Conservation (phyloP, 2,797 vertebrate species). For the Lagocephalus sceleratus region DNA sequence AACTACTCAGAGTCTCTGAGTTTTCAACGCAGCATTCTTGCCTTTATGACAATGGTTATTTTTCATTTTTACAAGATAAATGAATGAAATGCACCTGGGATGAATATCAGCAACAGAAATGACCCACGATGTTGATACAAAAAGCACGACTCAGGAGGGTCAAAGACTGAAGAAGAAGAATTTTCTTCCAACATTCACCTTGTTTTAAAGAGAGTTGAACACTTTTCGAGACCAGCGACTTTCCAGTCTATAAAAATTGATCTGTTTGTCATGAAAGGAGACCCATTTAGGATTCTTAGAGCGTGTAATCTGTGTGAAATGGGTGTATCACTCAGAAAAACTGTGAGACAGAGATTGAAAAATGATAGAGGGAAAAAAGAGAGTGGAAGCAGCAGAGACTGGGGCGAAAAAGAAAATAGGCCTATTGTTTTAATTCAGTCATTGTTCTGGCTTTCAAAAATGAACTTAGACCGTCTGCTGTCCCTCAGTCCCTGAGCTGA, state of each 20-base stretch:
- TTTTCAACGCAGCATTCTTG: slow-evolving; percentile 12
- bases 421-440: slow-evolving; percentile 66
- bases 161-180: slow-evolving; percentile 2
- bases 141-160: slow-evolving; percentile 16
- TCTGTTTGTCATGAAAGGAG: slow-evolving; percentile 81
- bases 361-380: slow-evolving; percentile 45
- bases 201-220: slow-evolving; percentile 75
- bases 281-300: slow-evolving; percentile 75
- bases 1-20: slow-evolving; percentile 11
- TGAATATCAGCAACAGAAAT: slow-evolving; percentile 39
- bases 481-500: no score
- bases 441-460: slow-evolving; percentile 58
- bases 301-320: slow-evolving; percentile 80
- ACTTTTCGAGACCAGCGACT: slow-evolving; percentile 82
- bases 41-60: slow-evolving; percentile 13
- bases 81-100: slow-evolving; percentile 9
- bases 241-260: slow-evolving; percentile 83
- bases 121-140: slow-evolving; percentile 35
- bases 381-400: slow-evolving; percentile 22
- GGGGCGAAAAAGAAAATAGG: slow-evolving; percentile 34
- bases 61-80: slow-evolving; percentile 30
- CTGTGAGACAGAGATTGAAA: slow-evolving; percentile 64
- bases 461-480: no score
- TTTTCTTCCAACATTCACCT: slow-evolving; percentile 18
- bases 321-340: slow-evolving; percentile 79